Evolutionary conservation across 92 coral and sea anemone genomes (phyloP).

Genomic region (Blastomussa wellsi): DNA sequence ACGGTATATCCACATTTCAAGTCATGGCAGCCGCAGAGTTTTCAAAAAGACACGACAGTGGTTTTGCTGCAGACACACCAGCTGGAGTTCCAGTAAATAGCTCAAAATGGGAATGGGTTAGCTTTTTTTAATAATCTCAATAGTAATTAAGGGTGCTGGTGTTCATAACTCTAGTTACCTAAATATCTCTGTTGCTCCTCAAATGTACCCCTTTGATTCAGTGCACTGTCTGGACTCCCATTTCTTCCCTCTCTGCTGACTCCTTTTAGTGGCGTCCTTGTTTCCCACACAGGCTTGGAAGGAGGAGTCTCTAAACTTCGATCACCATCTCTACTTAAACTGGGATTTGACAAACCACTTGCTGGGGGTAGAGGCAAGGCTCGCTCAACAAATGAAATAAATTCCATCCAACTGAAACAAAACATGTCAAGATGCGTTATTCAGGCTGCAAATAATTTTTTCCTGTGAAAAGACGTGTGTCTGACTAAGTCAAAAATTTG

Average conservation of each 20-base stretch:
- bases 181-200: constrained; percentile 53
- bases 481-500: too few species aligned
- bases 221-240: constrained; percentile 37
- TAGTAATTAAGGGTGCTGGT: too few species aligned
- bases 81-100: too few species aligned
- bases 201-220: constrained; percentile 57
- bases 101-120: too few species aligned
- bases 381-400: constrained; percentile 76
- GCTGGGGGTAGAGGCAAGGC: constrained; percentile 68
- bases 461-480: too few species aligned
- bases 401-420: constrained; percentile 64
- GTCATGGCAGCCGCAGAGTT: too few species aligned
- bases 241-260: constrained; percentile 47
- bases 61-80: too few species aligned
- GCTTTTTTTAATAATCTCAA: too few species aligned
- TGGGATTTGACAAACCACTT: constrained; percentile 30
- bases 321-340: constrained; percentile 25
- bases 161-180: constrained; percentile 28
- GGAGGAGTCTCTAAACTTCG: constrained; percentile 67
- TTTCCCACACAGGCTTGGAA: constrained; percentile 79
- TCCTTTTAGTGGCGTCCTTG: constrained; percentile 70
- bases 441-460: too few species aligned
- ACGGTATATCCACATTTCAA: too few species aligned
- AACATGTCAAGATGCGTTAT: too few species aligned
- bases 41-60: too few species aligned